Evolutionary conservation across 2,113 vertebrate species (phyloP).

Genomic region (Hemibates koningsi): DNA sequence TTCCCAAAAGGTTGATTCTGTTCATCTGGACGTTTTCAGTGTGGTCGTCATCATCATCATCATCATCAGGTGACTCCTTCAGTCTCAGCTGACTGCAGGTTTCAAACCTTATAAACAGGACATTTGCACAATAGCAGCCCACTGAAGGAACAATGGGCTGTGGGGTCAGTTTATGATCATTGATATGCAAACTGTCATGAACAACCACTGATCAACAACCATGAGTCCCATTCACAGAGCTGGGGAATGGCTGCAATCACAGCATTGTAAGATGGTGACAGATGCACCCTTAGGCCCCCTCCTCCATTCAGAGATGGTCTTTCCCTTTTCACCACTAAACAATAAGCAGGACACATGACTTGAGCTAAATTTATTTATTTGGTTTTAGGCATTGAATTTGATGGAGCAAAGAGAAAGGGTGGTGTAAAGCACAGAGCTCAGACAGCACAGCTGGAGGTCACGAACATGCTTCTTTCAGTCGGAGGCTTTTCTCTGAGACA

Average conservation of each 20-base stretch:
- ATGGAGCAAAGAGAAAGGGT: conserved; percentile 13
- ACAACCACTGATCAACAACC: background rate
- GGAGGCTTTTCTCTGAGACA: background rate
- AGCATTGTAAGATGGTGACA: background rate
- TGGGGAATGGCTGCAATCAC: background rate
- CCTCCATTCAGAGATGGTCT: background rate
- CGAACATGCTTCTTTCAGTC: background rate
- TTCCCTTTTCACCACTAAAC: background rate
- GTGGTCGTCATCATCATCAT: background rate
- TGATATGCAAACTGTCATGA: background rate
- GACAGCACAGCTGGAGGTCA: background rate
- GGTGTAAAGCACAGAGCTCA: background rate
- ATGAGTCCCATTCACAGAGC: rapidly evolving
- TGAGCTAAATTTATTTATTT: conserved; percentile 65
- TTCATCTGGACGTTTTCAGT: rapidly evolving
- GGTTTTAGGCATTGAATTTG: conserved; percentile 61
- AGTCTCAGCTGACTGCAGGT: background rate
- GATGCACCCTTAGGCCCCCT: rapidly evolving
- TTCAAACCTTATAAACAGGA: background rate
- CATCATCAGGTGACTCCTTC: background rate
- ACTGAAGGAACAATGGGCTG: rapidly evolving
- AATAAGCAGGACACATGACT: background rate
- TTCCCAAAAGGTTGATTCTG: background rate
- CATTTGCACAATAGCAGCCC: background rate
- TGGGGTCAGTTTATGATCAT: background rate